phyloP scores from a whole-genome alignment of 1,140 invertebrate genomes.

The Calliphora vicina region DNA sequence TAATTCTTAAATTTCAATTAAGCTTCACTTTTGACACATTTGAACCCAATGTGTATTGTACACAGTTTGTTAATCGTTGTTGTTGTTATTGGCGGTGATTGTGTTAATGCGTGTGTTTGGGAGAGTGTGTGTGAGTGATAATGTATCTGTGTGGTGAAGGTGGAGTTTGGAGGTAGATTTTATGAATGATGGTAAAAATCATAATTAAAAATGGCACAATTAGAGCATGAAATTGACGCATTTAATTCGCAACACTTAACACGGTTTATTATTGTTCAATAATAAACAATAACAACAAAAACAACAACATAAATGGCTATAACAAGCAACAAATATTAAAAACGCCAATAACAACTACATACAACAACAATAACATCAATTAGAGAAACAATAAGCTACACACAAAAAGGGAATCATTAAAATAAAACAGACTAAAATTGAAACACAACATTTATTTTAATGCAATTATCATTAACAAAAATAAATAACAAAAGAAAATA shows the following conservation, averaged over 20 bases:
- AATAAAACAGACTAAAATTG: background rate
- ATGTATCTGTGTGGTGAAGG: background rate
- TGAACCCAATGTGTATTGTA: too few relatives aligned
- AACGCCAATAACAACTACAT: background rate
- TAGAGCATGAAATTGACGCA: conserved; percentile 31
- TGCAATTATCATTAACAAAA: background rate
- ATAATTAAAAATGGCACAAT: conserved; percentile 21
- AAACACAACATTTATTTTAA: too few relatives aligned
- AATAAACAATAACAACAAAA: background rate
- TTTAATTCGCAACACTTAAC: conserved; percentile 30
- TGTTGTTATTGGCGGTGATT: background rate
- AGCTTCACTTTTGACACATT: too few relatives aligned
- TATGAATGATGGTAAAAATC: conserved; percentile 21
- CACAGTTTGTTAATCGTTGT: too few relatives aligned
- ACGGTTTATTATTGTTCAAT: conserved; percentile 28
- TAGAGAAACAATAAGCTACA: background rate
- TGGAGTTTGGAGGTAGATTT: background rate
- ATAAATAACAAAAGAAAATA: background rate
- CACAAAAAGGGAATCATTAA: background rate
- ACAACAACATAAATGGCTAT: background rate
- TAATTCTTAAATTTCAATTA: too few relatives aligned
- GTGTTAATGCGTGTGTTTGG: too few relatives aligned
- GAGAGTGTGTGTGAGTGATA: too few relatives aligned
- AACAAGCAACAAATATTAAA: background rate
- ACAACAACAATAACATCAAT: background rate